Percentiles rank a stretch among this genome's conserved stretches.
Evolutionary conservation across 2,797 vertebrate species (phyloP).

Genomic region (Eulemur mongoz): DNA sequence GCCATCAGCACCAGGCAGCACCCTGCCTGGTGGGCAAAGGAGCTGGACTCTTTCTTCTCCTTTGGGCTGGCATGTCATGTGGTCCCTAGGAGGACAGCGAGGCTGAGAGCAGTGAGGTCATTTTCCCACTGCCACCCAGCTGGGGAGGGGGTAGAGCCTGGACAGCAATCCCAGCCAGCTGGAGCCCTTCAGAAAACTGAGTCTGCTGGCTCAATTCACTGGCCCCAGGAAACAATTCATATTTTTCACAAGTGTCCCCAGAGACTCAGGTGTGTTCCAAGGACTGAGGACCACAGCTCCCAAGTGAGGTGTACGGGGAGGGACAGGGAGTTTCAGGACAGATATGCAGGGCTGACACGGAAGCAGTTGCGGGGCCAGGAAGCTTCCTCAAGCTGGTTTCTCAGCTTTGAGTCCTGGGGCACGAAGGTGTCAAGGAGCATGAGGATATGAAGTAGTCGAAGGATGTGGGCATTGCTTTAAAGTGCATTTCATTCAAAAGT

Average conservation of each 20-base stretch:
- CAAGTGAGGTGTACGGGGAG: neutral
- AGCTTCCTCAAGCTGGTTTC: neutral
- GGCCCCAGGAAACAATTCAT: neutral
- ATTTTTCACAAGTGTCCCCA: neutral
- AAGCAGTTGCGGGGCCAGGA: neutral
- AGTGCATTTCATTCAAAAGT: constrained; percentile 2
- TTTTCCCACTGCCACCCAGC: neutral
- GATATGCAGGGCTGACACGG: neutral
- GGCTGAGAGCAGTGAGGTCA: neutral
- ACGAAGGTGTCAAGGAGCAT: neutral
- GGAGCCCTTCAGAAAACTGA: neutral
- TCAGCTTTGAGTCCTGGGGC: neutral
- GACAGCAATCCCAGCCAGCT: neutral
- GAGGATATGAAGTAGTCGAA: neutral
- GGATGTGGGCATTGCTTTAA: neutral
- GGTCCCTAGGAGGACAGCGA: neutral
- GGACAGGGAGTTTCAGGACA: neutral
- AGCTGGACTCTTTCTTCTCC: neutral
- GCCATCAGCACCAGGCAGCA: neutral
- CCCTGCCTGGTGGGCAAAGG: neutral
- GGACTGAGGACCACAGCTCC: neutral
- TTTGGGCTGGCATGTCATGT: neutral
- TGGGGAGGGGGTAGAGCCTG: neutral
- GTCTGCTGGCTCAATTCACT: neutral
- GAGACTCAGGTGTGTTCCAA: neutral